Evolutionary conservation across 2,113 vertebrate species (phyloP).

Genomic region (Ovibos moschatus): DNA sequence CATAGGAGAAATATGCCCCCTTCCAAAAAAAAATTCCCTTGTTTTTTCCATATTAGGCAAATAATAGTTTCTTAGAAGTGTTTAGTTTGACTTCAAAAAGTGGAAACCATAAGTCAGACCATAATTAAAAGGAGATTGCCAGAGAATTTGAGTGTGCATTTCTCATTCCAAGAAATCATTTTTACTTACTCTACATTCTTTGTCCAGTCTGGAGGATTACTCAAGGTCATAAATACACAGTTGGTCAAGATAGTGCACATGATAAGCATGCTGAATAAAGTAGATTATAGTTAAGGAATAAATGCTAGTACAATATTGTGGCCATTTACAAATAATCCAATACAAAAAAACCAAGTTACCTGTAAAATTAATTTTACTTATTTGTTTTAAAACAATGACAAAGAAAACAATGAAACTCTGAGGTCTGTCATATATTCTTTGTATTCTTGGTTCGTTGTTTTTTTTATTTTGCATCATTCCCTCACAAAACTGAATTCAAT

Average conservation of each 20-base stretch:
- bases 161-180: constrained; percentile 25
- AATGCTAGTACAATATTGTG: not conserved
- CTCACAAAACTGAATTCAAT: constrained; percentile 7
- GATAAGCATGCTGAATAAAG: constrained; percentile 98
- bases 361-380: constrained; percentile 30
- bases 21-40: not conserved
- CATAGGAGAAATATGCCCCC: not conserved
- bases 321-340: not conserved
- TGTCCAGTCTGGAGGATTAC: constrained; percentile 96
- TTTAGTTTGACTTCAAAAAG: constrained; percentile 37
- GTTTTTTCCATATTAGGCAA: constrained; percentile 35
- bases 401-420: not conserved
- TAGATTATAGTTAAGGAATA: constrained; percentile 90
- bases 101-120: not conserved
- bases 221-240: constrained; percentile 99
- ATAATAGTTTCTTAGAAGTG: constrained; percentile 27
- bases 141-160: not conserved
- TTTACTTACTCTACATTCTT: constrained; percentile 98
- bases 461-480: not conserved
- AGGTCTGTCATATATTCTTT: not conserved
- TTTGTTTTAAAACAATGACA: not conserved
- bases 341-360: not conserved
- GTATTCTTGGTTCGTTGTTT: not conserved
- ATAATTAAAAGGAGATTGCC: not conserved
- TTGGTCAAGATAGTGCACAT: constrained; percentile 99